Evolutionary conservation across 2,113 vertebrate genomes (phyloP), one percentile per base, ranked within the genome.

Genomic region (Chamaetylas fuelleborni): DNA sequence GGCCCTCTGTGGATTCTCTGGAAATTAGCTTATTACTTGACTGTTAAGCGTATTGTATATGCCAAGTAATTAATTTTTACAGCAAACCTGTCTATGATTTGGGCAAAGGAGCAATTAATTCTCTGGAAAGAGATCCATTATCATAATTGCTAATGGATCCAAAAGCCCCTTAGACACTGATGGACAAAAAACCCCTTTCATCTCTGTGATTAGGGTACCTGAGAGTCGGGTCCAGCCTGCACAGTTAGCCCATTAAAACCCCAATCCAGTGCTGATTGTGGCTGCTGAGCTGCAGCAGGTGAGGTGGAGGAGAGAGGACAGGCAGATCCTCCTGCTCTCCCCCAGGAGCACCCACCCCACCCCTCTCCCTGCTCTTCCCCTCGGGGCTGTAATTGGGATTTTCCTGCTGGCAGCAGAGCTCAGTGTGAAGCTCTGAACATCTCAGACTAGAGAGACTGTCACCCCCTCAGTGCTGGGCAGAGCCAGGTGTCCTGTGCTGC

Each of bases 51-150:
- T 93, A 89, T 45, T 91, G 80, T 92, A 88, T 90, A 76, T 95
- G 73, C 64, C 95, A 92, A 91, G 92, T 94, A 97, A 97, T 97
- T 97, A 97, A 96, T 96, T 97, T 97, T 97, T 96, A 94, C 80
- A 95, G 88, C 86, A 95, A 97, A 94, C 86, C 95, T 94, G 81
- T 69, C 90, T 90, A 45, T 67, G 92, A 83, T 58, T 81, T 95
- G 78, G 73, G 86, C 91, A 97, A 96, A 95, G 83, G 82, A 90
- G 90, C 91, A 94, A 95, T 96, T 96, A 97, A 76, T 76, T 96
- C 69, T 95, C 81, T 78, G 76, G 86, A 94, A 96, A 82, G 56
- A 90, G 79, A 92, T 78, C 66, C 61, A 86, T 97, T 96, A 96
- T 93, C 93, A 93, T 97, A 96, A 96, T 95, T 95, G 83, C 89